Evolutionary conservation across 2,113 vertebrate genomes (phyloP), one percentile per base, ranked within the genome.

Genomic region (Syrmaticus mikado): DNA sequence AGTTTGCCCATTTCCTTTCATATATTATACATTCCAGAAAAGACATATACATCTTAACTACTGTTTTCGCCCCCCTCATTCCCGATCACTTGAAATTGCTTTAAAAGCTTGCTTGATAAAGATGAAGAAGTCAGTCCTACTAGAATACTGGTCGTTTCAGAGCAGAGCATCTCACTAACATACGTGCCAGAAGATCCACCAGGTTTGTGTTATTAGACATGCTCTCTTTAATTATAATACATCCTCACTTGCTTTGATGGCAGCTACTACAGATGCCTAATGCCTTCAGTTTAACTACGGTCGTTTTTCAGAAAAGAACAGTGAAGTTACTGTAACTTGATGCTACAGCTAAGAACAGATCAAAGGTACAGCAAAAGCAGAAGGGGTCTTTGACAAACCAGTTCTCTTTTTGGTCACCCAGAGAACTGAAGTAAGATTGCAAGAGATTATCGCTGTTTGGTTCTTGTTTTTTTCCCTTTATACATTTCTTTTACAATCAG

Each of bases 1-100:
- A 91, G 83, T 75, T 93, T 87, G 72, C 58, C 82, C 73, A 96
- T 95, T 97, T 97, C 95, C 94, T 95, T 96, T 95, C 89, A 88
- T 93, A 36, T 60, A 91, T 95, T 87, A 94, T 81, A 90, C 73
- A 95, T 92, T 91, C 66, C 65, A 79, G 79, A 89, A 96, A 82
- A 95, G 87, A 82, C n/a, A 71, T 55, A 75, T 66, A 85, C 13
- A 86, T 92, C 65, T 96, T 95, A 95, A 94, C 89, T 95, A 95
- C 30, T 19, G 22, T 30, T 85, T 82, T 85, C 34, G 34, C 70
- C 50, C 46, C 21, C 52, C 48, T 76, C 57, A 64, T 94, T 86
- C 90, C 72, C 76, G 91, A 82, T 85, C 72, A 86, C 81, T 78
- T 94, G 71, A 93, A 90, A 93, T 46, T 40, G 55, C 90, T 91